Evolutionary conservation across 2,888 invertebrate species (phyloP).

Genomic region (Eupithecia abbreviata): DNA sequence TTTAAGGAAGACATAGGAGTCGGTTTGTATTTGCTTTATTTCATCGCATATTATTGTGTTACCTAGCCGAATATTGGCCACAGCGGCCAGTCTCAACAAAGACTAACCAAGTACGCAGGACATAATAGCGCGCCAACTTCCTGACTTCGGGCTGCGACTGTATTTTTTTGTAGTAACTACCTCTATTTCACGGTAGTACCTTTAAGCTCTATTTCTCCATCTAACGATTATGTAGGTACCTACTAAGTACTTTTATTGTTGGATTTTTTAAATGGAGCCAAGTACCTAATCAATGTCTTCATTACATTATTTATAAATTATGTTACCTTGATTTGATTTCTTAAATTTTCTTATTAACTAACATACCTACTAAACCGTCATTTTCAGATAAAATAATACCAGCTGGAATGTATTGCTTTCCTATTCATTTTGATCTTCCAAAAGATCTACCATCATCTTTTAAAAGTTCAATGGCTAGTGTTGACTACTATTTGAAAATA

Average conservation of each 20-base stretch:
- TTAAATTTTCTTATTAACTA: background rate
- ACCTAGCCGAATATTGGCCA: no score
- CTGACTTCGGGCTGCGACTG: no score
- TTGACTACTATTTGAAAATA: slow-evolving; percentile 65
- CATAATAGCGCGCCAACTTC: no score
- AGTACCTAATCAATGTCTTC: background rate
- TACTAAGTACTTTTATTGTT: background rate
- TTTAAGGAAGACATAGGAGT: slow-evolving; percentile 57
- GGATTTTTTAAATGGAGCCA: background rate
- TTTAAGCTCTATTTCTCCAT: background rate
- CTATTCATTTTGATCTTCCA: slow-evolving; percentile 71
- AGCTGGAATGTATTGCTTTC: slow-evolving; percentile 63
- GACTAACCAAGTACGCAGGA: no score
- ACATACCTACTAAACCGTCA: background rate
- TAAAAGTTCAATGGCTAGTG: slow-evolving; percentile 67
- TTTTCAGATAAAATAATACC: slow-evolving; percentile 59
- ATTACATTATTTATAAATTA: background rate
- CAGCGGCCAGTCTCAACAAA: no score
- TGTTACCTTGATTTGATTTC: background rate
- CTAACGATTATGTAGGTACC: background rate
- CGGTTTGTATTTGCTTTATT: slow-evolving; percentile 34
- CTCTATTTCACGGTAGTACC: no score
- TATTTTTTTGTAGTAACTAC: background rate
- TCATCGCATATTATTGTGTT: background rate
- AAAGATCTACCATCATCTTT: slow-evolving; percentile 69